Base-by-base conservation (phyloP, 2,113 vertebrate species). In the Dendropsophus ebraccatus region DNA sequence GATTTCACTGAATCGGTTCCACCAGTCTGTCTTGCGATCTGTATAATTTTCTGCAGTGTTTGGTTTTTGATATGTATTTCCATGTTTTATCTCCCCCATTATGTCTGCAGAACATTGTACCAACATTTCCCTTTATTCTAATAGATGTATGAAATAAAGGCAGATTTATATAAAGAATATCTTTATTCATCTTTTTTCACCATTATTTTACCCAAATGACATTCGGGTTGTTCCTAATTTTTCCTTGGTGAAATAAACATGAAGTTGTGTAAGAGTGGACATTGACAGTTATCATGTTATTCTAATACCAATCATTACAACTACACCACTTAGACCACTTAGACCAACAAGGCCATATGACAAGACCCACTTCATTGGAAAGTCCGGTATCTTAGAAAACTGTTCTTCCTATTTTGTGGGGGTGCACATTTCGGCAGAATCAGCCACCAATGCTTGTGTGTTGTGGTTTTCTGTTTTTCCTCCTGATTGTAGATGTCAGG, bases 91-190 rank as follows among this genome's bases (percentile, higher is more conserved):
- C 35, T 74, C 41, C 23, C 72, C 49, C 19, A 19, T 47, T 74
- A 49, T 25, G 49, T n/a, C 41, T 74, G 37, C 72, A 74, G 23
- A 74, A 73, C 8, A 74, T 74, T n/a, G 41, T 74, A 73, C 37
- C n/a, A n/a, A n/a, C 10, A 45, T 73, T 73, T n/a, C 41, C 23
- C 37, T 45, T 73, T 73, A 45, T 73, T 45, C 32, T 74, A 47
- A 45, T 49, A 74, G 41, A 49, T 74, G 72, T 74, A 74, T 74
- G 41, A 74, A 74, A 74, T 74, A 74, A 74, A 74, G 41, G 23
- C 23, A 74, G 37, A 74, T 49, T 74, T 74, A 47, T 74, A 45
- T 74, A 47, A 73, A 73, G 17, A n/a, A 45, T 45, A n/a, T 73
- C 10, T 32, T n/a, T n/a, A 73, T 12, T n/a, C 35, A 49, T 23